Conservation (phyloP, 23 tunicate species). For the Styela clava region DNA sequence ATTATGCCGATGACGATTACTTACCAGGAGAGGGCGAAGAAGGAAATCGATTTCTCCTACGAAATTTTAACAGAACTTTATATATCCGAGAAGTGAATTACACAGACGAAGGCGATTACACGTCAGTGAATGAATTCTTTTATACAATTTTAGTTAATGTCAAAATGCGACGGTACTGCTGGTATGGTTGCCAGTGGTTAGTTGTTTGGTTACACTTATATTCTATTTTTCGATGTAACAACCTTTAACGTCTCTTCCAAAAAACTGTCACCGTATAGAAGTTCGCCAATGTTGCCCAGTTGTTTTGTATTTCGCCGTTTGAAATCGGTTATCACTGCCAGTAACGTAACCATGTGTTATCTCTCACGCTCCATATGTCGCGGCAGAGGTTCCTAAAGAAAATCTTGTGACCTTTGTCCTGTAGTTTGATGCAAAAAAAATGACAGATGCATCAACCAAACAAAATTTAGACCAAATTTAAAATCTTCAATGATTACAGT, state of each 20-base stretch:
- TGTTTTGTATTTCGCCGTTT: too few species aligned
- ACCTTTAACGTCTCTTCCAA: too few species aligned
- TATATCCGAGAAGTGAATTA: background rate
- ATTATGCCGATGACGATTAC: background rate
- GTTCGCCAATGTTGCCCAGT: too few species aligned
- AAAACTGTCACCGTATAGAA: too few species aligned
- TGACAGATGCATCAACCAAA: background rate
- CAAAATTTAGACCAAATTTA: background rate
- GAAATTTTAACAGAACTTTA: conserved; percentile 25
- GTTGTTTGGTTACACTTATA: too few species aligned
- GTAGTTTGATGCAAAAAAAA: background rate
- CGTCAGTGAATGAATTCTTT: background rate
- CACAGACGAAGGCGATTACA: conserved; percentile 14
- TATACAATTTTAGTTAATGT: too few species aligned
- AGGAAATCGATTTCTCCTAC: conserved; percentile 3
- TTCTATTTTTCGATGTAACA: too few species aligned
- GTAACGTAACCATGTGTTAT: background rate
- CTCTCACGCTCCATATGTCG: background rate
- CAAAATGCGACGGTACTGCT: too few species aligned
- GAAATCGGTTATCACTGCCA: background rate
- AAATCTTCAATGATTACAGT: background rate
- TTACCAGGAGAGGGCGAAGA: background rate
- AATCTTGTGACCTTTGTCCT: background rate
- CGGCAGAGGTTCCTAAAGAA: background rate
- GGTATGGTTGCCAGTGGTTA: too few species aligned